Conservation (phyloP, 2,888 invertebrate genomes). For the Idaea aversata region DNA sequence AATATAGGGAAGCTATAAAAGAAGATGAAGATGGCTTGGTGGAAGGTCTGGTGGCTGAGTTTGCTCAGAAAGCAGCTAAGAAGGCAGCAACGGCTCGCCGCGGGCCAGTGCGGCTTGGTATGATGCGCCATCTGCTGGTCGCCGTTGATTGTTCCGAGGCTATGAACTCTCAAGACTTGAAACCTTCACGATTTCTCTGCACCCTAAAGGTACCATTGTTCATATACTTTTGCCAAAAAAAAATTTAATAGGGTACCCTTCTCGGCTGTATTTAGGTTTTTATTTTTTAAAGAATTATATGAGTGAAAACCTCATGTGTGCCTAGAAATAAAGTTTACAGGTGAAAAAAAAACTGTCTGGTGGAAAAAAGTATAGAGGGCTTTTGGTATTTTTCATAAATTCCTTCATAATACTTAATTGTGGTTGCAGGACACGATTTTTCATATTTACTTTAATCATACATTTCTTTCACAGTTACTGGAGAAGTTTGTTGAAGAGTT, state of each 20-base stretch:
- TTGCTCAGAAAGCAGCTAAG: constrained; percentile 93
- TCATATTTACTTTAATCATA: background rate
- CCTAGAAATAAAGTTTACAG: too few relatives aligned
- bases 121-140: constrained; percentile 98
- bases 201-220: constrained; percentile 86
- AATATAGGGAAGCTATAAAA: constrained; percentile 93
- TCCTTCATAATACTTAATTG: too few relatives aligned
- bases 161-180: constrained; percentile 97
- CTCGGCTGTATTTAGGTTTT: too few relatives aligned
- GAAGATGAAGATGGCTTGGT: constrained; percentile 97
- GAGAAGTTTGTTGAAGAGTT: constrained; percentile 97
- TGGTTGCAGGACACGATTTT: background rate
- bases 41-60: constrained; percentile 94
- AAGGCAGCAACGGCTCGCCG: constrained; percentile 86
- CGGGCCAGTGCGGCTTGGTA: constrained; percentile 93
- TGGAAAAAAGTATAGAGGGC: too few relatives aligned
- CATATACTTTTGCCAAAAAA: background rate
- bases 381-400: too few relatives aligned
- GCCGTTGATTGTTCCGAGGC: constrained; percentile 96
- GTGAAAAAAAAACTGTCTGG: too few relatives aligned
- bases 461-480: constrained; percentile 83
- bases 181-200: constrained; percentile 94
- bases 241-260: too few relatives aligned
- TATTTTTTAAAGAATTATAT: too few relatives aligned
- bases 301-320: too few relatives aligned